Evolutionary conservation across 2,888 invertebrate species (phyloP), one percentile per base, ranked within the genome.

Genomic region (Altica lythri): DNA sequence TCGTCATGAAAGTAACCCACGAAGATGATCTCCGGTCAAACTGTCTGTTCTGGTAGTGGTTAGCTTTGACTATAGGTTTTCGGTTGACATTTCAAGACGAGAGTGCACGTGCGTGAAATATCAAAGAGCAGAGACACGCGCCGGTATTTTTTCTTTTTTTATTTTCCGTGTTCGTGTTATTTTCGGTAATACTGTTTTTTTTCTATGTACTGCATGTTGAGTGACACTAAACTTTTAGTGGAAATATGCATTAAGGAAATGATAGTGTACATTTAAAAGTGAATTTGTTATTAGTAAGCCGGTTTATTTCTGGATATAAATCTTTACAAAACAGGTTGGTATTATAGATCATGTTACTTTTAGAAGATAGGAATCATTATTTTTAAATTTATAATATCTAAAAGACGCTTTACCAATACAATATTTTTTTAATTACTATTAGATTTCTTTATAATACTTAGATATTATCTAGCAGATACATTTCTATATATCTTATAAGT

Each of bases 71-170:
- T n/a, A n/a, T n/a, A n/a, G 30, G 30, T 30, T 30, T 30, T 14
- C 9, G 9, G 34, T 34, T 4, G 34, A 34, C 34, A 34, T 34
- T 30, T 34, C 16, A 14, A 34, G 14, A 30, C n/a, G n/a, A n/a
- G n/a, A 30, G 12, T 30, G 30, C 30, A 34, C 34, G 34, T 34
- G 34, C 34, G 34, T 34, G 30, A 32, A 32, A 13, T 32, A 32
- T 32, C 30, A 13, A 32, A 32, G 30, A 12, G 13, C n/a, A 13
- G 8, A 13, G 16, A 8, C 34, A 34, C 34, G 34, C 34, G 34
- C 34, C 27, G 14, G 16, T 13, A 13, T 34, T 34, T 34, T 34
- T 34, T 14, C 9, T 2, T 30, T 30, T 12, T 16, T 14, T 34
- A 14, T 34, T 4, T 34, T 34, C n/a, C 14, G 27, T 14, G 34